phyloP scores from a whole-genome alignment of 30 jellyfish, hydroid and myxozoan genomes.

The Mastigias papua region DNA sequence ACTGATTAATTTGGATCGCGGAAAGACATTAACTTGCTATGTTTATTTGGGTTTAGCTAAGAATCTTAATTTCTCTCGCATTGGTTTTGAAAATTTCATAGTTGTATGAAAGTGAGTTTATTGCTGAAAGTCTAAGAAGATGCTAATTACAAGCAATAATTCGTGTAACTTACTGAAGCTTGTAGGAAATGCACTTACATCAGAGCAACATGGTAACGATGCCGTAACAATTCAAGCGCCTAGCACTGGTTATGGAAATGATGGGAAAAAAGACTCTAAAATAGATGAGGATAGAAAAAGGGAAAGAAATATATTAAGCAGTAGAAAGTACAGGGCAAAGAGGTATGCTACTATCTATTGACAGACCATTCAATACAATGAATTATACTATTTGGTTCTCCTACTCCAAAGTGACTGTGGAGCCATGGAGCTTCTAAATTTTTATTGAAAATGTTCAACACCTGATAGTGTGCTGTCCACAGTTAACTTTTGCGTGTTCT shows the following conservation, averaged over 20 bases:
- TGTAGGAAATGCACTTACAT: slow-evolving; percentile 34
- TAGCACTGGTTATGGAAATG: not conserved
- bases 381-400: not conserved
- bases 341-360: slow-evolving; percentile 11
- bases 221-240: not conserved
- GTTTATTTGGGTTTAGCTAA: not conserved
- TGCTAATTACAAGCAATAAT: not conserved
- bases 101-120: not conserved
- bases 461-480: not conserved
- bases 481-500: not conserved
- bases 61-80: not conserved
- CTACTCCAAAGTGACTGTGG: not conserved
- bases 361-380: not conserved
- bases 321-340: slow-evolving; percentile 73
- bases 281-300: slow-evolving; percentile 30
- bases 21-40: not conserved
- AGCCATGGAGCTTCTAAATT: too few species aligned
- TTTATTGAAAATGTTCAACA: not conserved
- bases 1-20: not conserved
- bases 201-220: slow-evolving; percentile 9
- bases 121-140: not conserved
- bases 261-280: not conserved
- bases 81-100: too few species aligned
- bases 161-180: not conserved
- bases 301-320: slow-evolving; percentile 62